Evolutionary conservation across 2,888 invertebrate genomes (phyloP), one percentile per base, ranked within the genome.

Genomic region (Drosophila hawaiiensis): DNA sequence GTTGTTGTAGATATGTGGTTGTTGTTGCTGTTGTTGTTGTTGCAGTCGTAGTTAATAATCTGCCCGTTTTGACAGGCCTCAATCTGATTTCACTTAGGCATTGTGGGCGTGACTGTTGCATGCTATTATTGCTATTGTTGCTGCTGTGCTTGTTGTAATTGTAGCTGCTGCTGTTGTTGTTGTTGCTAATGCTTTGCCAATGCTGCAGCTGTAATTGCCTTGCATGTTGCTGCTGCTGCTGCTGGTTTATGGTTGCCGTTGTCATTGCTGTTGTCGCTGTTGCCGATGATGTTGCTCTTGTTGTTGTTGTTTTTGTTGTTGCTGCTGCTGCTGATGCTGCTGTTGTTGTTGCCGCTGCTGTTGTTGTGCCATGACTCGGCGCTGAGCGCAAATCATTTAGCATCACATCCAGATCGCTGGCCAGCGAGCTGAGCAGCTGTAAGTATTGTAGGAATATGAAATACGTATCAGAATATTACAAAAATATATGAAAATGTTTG

Each of bases 331-430:
- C 6, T 39, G 77, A 3, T 60, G 74, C 9, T 66, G 80, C 4
- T 75, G 80, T 1, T 59, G 76, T 1, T 50, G 81, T 14, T 55
- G 90, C 29, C 66, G 85, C 28, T 73, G 80, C 47, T 76, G 84
- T 49, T 68, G 83, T 71, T 67, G 82, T 70, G 31, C 78, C 76
- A 75, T 91, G 91, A 78, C 91, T 91, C 19, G 95, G 95, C 68
- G 96, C 95, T 82, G 96, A 96, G 91, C 97, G 96, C 73, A 97
- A 94, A 93, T 97, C 97, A 89, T 95, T 96, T 90, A 97, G 95
- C 96, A 97, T 97, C 88, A 96, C 96, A 94, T 97, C 97, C 94
- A 97, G 94, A 94, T 97, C 97, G 90, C 95, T 96, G 75, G 97
- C 97, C 91, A 97, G 94, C 68, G 96, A 96, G 94, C 96, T 97